phyloP scores from a whole-genome alignment of 2,797 vertebrate genomes.

The Pelochelys cantorii region DNA sequence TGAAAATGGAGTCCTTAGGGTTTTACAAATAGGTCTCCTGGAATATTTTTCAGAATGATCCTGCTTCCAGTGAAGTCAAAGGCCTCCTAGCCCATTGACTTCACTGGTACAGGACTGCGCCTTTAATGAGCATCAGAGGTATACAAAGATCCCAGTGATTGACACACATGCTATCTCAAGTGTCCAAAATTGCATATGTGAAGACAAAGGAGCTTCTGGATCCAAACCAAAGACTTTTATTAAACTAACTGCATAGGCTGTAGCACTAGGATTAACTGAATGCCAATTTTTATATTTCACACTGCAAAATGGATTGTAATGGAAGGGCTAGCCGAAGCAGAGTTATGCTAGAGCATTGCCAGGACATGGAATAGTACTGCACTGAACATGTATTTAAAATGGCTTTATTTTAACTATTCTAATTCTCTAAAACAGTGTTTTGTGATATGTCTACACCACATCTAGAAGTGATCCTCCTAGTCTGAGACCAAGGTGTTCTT shows the following conservation, averaged over 20 bases:
- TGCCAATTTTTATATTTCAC: not conserved
- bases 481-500: no score
- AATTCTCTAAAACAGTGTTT: not conserved
- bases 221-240: not conserved
- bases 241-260: not conserved
- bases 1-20: not conserved
- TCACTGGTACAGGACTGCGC: not conserved
- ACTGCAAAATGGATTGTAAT: not conserved
- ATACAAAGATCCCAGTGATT: not conserved
- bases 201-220: not conserved
- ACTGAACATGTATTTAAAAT: not conserved
- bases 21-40: not conserved
- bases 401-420: not conserved
- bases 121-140: not conserved
- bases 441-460: not conserved
- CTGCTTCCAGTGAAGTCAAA: not conserved
- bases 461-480: not conserved
- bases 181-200: not conserved
- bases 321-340: no score
- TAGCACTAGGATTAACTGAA: not conserved
- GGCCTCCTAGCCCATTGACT: not conserved
- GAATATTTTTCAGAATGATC: not conserved
- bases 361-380: not conserved
- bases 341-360: not conserved
- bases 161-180: not conserved